phyloP scores from a whole-genome alignment of 53 echinoderm and acorn worm genomes.

The Apostichopus leukothele region DNA sequence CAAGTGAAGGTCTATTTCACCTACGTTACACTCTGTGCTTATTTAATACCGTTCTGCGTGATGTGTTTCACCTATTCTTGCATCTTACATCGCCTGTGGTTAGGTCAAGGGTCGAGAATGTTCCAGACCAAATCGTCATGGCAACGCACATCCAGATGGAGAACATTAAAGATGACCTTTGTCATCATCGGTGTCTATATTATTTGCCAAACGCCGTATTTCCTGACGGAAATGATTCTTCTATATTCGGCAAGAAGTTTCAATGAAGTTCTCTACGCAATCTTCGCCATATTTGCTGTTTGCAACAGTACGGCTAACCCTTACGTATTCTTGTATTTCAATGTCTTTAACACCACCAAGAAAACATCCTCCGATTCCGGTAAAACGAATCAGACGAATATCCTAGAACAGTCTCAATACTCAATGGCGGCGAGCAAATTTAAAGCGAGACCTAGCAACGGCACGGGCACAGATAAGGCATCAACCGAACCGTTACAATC shows the following conservation, averaged over 20 bases:
- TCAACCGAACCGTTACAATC: neutral
- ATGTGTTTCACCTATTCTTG: conserved; percentile 82
- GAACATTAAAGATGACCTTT: conserved; percentile 94
- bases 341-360: conserved; percentile 72
- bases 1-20: conserved; percentile 68
- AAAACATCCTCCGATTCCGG: conserved; percentile 41
- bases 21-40: conserved; percentile 72
- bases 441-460: conserved; percentile 16
- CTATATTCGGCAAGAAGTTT: conserved; percentile 48
- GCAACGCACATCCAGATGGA: conserved; percentile 86
- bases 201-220: conserved; percentile 84
- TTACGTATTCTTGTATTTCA: conserved; percentile 90
- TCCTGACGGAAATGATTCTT: conserved; percentile 72
- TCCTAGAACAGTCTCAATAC: conserved; percentile 62
- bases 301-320: conserved; percentile 89
- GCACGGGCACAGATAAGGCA: neutral
- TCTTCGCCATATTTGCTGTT: conserved; percentile 85
- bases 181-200: conserved; percentile 92
- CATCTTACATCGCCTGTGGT: conserved; percentile 77
- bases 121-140: conserved; percentile 85
- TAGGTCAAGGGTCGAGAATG: conserved; percentile 71
- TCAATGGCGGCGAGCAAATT: conserved; percentile 32
- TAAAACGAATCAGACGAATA: conserved; percentile 58
- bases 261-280: conserved; percentile 63
- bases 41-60: conserved; percentile 76